These are phyloP conservation scores for Sus cebifrons DNA, from an alignment of 2,797 vertebrate genomes.

Conservation along the genomic window DNA sequence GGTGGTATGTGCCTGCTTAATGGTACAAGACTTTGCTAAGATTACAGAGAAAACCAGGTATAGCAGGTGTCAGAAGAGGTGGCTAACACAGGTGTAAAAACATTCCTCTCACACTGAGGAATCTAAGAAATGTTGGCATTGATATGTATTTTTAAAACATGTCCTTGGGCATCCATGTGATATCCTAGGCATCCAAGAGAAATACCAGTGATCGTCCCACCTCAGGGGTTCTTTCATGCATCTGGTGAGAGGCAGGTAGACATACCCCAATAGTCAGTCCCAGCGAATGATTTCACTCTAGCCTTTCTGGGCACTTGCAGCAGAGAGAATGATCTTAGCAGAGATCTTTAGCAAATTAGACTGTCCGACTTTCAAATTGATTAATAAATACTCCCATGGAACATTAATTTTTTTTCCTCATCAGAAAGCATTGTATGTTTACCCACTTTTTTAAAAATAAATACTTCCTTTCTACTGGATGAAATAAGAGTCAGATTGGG, in stretches of 20 bases:
- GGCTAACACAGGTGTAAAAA: background rate
- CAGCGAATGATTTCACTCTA: background rate
- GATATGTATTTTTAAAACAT: background rate
- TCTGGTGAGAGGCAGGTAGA: background rate
- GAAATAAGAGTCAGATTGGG: background rate
- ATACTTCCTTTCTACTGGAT: constrained; percentile 28
- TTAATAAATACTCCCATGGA: background rate
- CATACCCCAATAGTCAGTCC: background rate
- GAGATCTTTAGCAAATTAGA: constrained; percentile 26
- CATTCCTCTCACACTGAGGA: background rate
- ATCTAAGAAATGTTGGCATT: background rate
- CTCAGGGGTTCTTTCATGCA: background rate
- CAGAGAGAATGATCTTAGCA: background rate
- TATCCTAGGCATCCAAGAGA: background rate
- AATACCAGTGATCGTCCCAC: background rate
- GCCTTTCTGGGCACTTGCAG: background rate
- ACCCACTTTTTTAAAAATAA: background rate
- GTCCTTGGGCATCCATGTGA: background rate
- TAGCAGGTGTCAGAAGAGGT: background rate
- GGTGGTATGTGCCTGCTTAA: background rate
- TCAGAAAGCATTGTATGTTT: background rate
- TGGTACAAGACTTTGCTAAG: background rate
- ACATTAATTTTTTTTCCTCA: background rate
- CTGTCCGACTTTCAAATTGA: constrained; percentile 11
- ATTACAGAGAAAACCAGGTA: background rate